Evolutionary conservation across 2,797 vertebrate species (phyloP).

Genomic region (Neoniphon sammara): DNA sequence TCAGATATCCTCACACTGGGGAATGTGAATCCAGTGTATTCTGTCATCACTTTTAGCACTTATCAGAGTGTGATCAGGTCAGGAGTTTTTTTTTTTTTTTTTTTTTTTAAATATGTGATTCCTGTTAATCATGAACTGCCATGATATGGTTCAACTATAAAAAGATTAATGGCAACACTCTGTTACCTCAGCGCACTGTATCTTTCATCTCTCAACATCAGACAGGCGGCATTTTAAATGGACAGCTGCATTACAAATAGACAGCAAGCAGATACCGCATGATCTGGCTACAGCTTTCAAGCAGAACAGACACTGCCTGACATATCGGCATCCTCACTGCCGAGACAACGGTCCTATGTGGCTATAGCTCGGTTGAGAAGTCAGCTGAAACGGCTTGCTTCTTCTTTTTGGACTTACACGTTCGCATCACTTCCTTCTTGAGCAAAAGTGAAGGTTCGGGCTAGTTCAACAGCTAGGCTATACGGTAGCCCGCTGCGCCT

Average conservation of each 20-base stretch:
- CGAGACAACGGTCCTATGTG: slow-evolving; percentile 52
- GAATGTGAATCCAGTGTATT: too few relatives aligned
- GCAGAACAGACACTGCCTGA: slow-evolving; percentile 61
- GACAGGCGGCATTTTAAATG: slow-evolving; percentile 46
- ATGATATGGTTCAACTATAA: slow-evolving; percentile 18
- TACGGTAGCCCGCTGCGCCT: slow-evolving; percentile 65
- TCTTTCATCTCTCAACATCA: slow-evolving; percentile 53
- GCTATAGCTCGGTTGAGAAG: slow-evolving; percentile 62
- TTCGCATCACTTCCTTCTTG: slow-evolving; percentile 64
- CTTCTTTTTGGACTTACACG: slow-evolving; percentile 52
- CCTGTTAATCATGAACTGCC: background rate
- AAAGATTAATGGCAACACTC: slow-evolving; percentile 38
- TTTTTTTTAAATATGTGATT: slow-evolving; percentile 17
- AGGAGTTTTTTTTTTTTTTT: background rate
- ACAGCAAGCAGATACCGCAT: slow-evolving; percentile 36
- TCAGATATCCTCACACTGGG: slow-evolving; percentile 1
- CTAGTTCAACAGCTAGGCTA: slow-evolving; percentile 54
- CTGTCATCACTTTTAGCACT: slow-evolving; percentile 8
- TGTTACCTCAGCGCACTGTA: slow-evolving; percentile 22
- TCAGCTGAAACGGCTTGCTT: slow-evolving; percentile 66
- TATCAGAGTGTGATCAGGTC: slow-evolving; percentile 4
- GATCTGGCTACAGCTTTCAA: slow-evolving; percentile 45
- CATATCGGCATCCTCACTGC: slow-evolving; percentile 60
- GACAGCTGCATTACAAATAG: slow-evolving; percentile 22
- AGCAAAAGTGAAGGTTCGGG: slow-evolving; percentile 65